Evolutionary conservation across 2,113 vertebrate genomes (phyloP).

Genomic region (Epinephelus fuscoguttatus): DNA sequence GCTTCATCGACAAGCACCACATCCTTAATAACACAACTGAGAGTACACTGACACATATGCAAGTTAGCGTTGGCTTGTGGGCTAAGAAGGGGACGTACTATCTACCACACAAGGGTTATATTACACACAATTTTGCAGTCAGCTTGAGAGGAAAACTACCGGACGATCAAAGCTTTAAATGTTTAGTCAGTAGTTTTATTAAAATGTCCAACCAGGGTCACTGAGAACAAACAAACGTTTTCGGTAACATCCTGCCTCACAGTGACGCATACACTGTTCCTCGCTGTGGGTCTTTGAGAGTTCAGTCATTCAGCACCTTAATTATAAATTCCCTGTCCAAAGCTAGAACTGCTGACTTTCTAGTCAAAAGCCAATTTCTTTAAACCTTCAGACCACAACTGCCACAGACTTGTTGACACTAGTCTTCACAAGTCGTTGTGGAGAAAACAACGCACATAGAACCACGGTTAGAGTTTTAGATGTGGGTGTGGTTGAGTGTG

Average conservation of each 20-base stretch:
- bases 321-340: neutral
- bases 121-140: neutral
- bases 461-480: neutral
- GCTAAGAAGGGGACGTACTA: neutral
- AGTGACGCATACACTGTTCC: neutral
- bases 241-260: neutral
- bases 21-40: constrained; percentile 1
- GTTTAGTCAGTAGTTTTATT: neutral
- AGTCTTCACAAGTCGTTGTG: neutral
- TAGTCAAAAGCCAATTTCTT: neutral
- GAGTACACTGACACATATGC: neutral
- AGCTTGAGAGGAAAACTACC: neutral
- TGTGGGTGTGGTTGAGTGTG: neutral
- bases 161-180: neutral
- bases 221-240: neutral
- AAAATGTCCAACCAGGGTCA: neutral
- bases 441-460: neutral
- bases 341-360: neutral
- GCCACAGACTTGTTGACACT: neutral
- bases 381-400: too few species aligned
- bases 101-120: neutral
- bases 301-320: neutral
- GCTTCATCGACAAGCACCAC: neutral
- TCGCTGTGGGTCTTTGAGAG: neutral
- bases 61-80: neutral